phyloP scores from a whole-genome alignment of 2,888 invertebrate genomes.

The Amiota mariae region DNA sequence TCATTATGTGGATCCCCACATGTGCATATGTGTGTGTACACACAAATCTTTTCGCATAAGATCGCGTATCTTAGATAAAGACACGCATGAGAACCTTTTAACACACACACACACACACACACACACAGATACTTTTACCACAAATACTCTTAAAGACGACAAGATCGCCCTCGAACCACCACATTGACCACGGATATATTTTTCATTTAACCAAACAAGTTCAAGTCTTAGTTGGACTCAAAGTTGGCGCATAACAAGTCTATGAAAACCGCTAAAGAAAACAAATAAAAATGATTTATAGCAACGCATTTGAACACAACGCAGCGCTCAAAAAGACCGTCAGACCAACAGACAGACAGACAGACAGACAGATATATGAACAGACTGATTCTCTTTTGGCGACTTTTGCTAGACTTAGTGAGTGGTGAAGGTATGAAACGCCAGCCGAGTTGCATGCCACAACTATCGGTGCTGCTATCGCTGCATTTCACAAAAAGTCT shows the following conservation, averaged over 20 bases:
- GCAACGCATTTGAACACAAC: slow-evolving; percentile 26
- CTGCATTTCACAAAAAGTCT: slow-evolving; percentile 60
- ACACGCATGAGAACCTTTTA: slow-evolving; percentile 31
- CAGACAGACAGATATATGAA: neutral
- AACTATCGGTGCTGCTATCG: slow-evolving; percentile 33
- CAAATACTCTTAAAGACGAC: neutral
- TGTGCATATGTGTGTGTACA: too few relatives aligned
- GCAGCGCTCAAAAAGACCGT: neutral
- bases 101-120: slow-evolving; percentile 8
- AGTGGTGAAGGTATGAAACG: neutral
- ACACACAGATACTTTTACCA: neutral
- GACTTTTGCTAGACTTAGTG: slow-evolving; percentile 33
- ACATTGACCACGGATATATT: neutral
- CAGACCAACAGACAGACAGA: slow-evolving; percentile 44
- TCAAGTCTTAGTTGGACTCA: neutral
- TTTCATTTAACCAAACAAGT: neutral
- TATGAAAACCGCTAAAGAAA: slow-evolving; percentile 22
- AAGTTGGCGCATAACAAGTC: neutral
- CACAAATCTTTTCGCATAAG: neutral
- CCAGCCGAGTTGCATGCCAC: slow-evolving; percentile 27
- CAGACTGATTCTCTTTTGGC: neutral
- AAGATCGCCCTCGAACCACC: neutral
- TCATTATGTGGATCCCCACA: slow-evolving; percentile 1
- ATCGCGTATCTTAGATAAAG: slow-evolving; percentile 10
- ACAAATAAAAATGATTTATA: slow-evolving; percentile 30